Base-by-base conservation (phyloP, 2,797 vertebrate genomes). In the Chaetodon trifasciatus region DNA sequence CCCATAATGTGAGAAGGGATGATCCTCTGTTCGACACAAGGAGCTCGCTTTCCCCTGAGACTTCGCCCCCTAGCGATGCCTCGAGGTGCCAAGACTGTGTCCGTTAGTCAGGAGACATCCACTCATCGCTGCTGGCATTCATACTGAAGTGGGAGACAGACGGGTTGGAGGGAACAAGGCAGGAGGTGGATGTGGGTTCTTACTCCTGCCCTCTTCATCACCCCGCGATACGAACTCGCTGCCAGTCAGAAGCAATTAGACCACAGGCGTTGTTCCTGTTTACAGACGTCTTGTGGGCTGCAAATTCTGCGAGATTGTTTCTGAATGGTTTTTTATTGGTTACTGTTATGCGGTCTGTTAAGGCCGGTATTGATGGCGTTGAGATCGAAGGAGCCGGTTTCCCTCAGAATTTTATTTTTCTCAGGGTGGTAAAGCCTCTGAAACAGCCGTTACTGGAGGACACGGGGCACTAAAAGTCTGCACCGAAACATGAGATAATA, bases 11-110 rank as follows among this genome's bases (percentile, higher is more conserved):
- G 32, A 58, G 40, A 19, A 53, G 42, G 68, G 67, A 67, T 40
- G 63, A 42, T 73, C 61, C 46, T 58, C 52, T 68, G 50, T 68
- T 71, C 2, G 8, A 74, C 21, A 66, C 58, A 23, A 55, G 37
- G 65, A 78, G 60, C 56, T 37, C 21, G 8, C 44, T 49, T 70
- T 39, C 82, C 82, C 64, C 35, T 0, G 74, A 83, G 86, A 77
- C 70, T 56, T 63, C 21, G 46, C 77, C 86, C 74, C 76, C 74
- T 42, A 78, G 87, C 74, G 56, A 78, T 28, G 86, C 90, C 86
- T 81, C n/a, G 0, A 76, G 85, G 85, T 50, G 65, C 74, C 55
- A 73, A 71, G 79, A 56, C 82, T 72, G 72, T 68, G 78, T 81
- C 82, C 46, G 53, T 81, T 74, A 74, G 74, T 37, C 64, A 64